Conservation (phyloP, 2,888 invertebrate species). For the Noctua fimbriata region DNA sequence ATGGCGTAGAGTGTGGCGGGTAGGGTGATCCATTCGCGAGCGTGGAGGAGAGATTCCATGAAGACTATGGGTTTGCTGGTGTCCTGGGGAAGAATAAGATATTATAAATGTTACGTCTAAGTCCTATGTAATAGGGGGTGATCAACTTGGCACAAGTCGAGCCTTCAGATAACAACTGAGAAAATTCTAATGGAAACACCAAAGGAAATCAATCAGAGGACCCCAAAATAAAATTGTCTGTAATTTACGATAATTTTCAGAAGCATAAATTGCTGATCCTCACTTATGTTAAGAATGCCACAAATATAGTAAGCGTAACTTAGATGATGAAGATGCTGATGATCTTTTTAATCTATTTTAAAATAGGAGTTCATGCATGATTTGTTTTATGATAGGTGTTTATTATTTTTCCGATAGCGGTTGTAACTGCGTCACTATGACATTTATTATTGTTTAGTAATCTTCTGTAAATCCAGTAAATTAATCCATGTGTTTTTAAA, state of each 20-base stretch:
- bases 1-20: conserved; percentile 91
- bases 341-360: neutral
- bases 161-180: neutral
- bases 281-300: neutral
- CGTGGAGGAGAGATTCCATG: conserved; percentile 91
- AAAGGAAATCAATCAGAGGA: neutral
- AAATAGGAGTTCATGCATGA: neutral
- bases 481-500: conserved; percentile 19
- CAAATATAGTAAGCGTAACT: neutral
- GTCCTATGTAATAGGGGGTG: neutral
- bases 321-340: neutral
- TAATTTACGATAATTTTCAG: neutral
- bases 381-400: neutral
- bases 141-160: neutral
- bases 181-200: neutral
- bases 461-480: neutral
- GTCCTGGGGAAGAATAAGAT: conserved; percentile 64
- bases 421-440: neutral
- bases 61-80: conserved; percentile 87
- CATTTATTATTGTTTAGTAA: neutral
- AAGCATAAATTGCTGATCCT: neutral
- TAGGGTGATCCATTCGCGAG: conserved; percentile 93
- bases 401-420: neutral
- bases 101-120: neutral
- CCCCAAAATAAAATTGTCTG: too few relatives aligned